Base-by-base conservation (phyloP, 2,797 vertebrate genomes). In the Squalus acanthias region DNA sequence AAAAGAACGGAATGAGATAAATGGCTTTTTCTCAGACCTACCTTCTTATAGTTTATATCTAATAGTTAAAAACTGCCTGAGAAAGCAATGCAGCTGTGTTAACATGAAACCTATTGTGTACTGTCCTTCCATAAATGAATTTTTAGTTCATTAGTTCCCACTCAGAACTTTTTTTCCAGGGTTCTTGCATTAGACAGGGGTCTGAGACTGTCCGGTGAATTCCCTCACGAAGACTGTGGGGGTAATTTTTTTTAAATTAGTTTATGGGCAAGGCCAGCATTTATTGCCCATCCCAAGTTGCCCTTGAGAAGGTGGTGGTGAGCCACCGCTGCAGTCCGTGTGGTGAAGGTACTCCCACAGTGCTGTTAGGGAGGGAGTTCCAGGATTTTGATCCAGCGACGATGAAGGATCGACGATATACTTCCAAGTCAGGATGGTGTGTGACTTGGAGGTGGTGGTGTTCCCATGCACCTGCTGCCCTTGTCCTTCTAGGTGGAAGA, bases 61-160 rank as follows among this genome's bases (percentile, higher is more conserved):
- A 85, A 46, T 15, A 46, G 79, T 57, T 63, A 91, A 91, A 91
- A 91, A 57, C 57, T 26, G 17, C 13, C 17, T 67, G 33, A 93
- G 63, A 93, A 39, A 22, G 39, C 82, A 85, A 85, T 85, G 46
- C 39, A 85, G 82, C 17, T 85, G 82, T 24, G 63, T 39, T 67
- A 67, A 67, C 67, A 93, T 93, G 17, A 7, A 93, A 67, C 91
- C 63, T 93, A 93, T 67, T 93, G 91, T 93, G n/a, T 20, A 17
- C 1, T 65, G n/a, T 92, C 60, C 33, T 92, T n/a, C 60, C 57
- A 92, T 92, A n/a, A 92, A 92, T 17, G 33, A 91, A n/a, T 65
- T 93, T 67, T 15, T 67, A 39, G 15, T 65, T 65, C 13, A 65
- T 65, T 22, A 67, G n/a, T 65, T 67, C n/a, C 63, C 63, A 93